Conservation (phyloP, 2,888 invertebrate genomes). For the Automeris io region DNA sequence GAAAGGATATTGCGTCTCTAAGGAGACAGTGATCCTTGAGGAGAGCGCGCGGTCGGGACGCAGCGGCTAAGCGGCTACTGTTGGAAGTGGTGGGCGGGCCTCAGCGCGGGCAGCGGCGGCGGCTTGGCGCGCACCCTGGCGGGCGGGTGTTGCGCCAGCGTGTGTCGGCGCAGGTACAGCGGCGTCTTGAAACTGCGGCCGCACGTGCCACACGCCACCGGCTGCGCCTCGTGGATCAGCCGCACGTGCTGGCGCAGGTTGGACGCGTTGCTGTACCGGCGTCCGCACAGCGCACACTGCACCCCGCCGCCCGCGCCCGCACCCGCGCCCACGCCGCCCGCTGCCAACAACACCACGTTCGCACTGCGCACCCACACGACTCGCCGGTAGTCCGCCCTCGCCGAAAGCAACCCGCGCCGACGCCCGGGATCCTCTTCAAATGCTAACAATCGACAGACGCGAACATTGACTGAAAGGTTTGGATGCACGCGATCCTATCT, state of each 20-base stretch:
- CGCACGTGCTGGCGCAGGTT: constrained; percentile 86
- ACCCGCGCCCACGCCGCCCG: constrained; percentile 38
- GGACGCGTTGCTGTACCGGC: constrained; percentile 83
- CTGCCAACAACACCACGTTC: constrained; percentile 67
- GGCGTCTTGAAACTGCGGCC: constrained; percentile 86
- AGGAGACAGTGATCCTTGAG: constrained; percentile 18
- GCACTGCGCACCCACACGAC: constrained; percentile 40
- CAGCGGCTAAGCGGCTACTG: constrained; percentile 32
- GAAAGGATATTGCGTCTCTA: constrained; percentile 6
- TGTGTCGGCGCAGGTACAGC: constrained; percentile 85
- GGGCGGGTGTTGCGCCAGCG: constrained; percentile 81
- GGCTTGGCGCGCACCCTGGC: constrained; percentile 43
- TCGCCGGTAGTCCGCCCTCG: constrained; percentile 23
- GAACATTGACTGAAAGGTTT: neutral
- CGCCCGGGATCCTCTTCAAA: constrained; percentile 18
- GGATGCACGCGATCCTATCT: neutral
- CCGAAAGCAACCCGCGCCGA: constrained; percentile 19
- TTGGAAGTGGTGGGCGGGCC: constrained; percentile 45
- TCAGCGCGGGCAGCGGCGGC: constrained; percentile 50
- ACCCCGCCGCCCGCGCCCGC: constrained; percentile 45
- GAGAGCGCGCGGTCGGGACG: constrained; percentile 26
- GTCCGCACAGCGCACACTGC: constrained; percentile 82
- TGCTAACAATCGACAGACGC: constrained; percentile 11
- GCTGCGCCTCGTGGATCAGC: constrained; percentile 84
- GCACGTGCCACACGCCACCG: constrained; percentile 82